Evolutionary conservation across 2,797 vertebrate genomes (phyloP), one percentile per base, ranked within the genome.

Genomic region (Allobates femoralis): DNA sequence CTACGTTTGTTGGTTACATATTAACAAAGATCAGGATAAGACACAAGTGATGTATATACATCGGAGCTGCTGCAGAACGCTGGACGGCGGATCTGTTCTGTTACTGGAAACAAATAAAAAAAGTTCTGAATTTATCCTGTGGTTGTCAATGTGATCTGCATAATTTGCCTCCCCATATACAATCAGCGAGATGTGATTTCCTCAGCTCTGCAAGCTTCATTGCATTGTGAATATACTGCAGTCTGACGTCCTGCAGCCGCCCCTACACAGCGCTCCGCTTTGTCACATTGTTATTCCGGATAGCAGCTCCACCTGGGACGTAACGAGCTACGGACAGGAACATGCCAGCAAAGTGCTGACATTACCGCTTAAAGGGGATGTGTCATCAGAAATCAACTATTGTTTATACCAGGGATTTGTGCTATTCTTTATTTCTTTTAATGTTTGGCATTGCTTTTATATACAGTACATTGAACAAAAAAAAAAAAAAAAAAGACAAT

Each of bases 141-240:
- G 71, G 76, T 80, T 84, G 66, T 71, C 81, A 50, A 73, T 87
- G 86, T 75, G 81, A 87, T 87, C 86, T 84, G 81, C 86, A 87
- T 87, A 87, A 87, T 87, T 64, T 60, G 75, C 76, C 71, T 62
- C 51, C 41, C 76, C 86, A 84, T 87, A 84, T 84, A 79, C 66
- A 87, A 87, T 84, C 75, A 87, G 81, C 53, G 55, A 64, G 69
- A 87, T 84, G 67, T 84, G 86, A 84, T 84, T 84, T 87, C 86
- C 79, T 46, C 21, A 3, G 86, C 86, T 62, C 67, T 74, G 66
- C 64, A 64, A 69, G 81, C 75, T 79, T 87, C 46, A 46, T 64
- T 79, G 86, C 55, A 73, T 84, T 74, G 86, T 87, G 76, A 84
- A 79, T 75, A 84, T 73, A 75, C 76, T 75, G 86, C 86, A 87